Evolutionary conservation across 2,888 invertebrate species (phyloP).

Genomic region (Sphaerophoria taeniata): DNA sequence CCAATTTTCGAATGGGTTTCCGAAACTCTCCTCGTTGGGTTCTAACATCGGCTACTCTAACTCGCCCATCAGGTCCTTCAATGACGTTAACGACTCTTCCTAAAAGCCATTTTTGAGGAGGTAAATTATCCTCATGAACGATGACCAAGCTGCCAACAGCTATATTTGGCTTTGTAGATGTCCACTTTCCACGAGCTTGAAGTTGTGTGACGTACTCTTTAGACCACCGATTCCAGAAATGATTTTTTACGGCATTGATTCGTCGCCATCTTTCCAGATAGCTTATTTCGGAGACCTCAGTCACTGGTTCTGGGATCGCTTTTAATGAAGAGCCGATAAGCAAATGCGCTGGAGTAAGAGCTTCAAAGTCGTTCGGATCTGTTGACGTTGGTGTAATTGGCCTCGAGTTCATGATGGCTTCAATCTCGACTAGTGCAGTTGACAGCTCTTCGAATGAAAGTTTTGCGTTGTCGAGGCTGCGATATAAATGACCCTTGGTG

Average conservation of each 20-base stretch:
- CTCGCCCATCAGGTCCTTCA: constrained; percentile 19
- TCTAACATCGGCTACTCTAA: constrained; percentile 30
- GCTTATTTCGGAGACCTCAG: constrained; percentile 42
- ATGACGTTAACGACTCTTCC: constrained; percentile 8
- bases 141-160: constrained; percentile 21
- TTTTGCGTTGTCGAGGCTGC: constrained; percentile 19
- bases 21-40: constrained; percentile 1
- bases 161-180: constrained; percentile 15
- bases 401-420: constrained; percentile 20
- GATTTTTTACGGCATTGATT: constrained; percentile 50
- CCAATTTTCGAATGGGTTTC: neutral
- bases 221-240: constrained; percentile 63
- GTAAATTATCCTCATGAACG: constrained; percentile 27
- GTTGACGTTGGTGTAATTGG: constrained; percentile 1
- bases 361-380: constrained; percentile 6
- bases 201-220: constrained; percentile 24
- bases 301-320: constrained; percentile 27
- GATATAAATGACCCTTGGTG: neutral
- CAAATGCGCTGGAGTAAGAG: neutral
- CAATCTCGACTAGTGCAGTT: constrained; percentile 11
- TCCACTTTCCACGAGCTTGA: constrained; percentile 26
- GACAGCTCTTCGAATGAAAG: constrained; percentile 13
- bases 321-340: constrained; percentile 36
- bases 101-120: constrained; percentile 38
- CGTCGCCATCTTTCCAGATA: constrained; percentile 50